Base-by-base conservation (phyloP, 2,113 vertebrate species). In the Psittacus erithacus region DNA sequence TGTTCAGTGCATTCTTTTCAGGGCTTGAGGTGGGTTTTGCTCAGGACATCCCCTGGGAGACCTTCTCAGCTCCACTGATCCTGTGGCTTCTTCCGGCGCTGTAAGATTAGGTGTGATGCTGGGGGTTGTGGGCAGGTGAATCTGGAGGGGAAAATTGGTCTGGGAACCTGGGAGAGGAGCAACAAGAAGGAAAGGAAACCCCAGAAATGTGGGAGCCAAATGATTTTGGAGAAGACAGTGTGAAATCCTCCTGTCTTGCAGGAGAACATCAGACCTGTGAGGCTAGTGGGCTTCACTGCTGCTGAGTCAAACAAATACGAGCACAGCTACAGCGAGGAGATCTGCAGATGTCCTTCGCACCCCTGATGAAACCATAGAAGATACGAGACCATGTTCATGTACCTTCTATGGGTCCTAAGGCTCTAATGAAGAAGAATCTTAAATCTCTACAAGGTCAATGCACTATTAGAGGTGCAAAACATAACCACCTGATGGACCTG, bases 111-210 rank as follows among this genome's bases (percentile, higher is more conserved):
- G 2, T 25, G 31, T 14, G 23, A 17, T 82, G 74, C 11, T 71
- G 62, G 23, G 0, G 0, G 1, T 4, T 14, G 10, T 12, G 33
- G 19, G 2, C 6, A 7, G 7, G 11, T 25, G 39, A 25, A 52
- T 39, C 15, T 39, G n/a, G 55, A 83, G 46, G 11, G 15, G 22
- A 9, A 69, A 41, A 62, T 8, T 28, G 38, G 28, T 13, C 46
- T 64, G 39, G 28, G 33, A 80, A 46, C 4, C 4, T 39, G 39
- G 13, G 27, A 93, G 10, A 64, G 27, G 33, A 75, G 10, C 24
- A 27, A 55, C 6, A 4, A n/a, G 60, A 74, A 70, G 29, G 19
- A 71, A 63, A 53, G 28, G 7, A 53, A 76, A n/a, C 3, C 4
- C 33, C 35, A 80, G 28, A 85, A 85, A 86, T 49, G 4, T 46